These are phyloP conservation scores for Limnephilus auricula DNA, from an alignment of 2,888 invertebrate genomes.

Conservation along the genomic window DNA sequence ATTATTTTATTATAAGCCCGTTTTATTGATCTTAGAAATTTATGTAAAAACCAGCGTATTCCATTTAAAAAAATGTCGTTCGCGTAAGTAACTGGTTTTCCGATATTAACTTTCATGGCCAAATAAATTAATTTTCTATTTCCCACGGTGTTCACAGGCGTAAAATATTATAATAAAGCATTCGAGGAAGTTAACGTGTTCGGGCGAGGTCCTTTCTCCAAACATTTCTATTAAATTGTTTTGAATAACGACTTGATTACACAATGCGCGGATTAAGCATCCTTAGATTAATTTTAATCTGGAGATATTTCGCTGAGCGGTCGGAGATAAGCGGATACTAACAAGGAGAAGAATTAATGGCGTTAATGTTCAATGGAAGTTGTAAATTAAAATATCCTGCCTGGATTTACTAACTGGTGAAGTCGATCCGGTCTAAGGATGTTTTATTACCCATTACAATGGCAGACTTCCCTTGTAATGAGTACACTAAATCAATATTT, in stretches of 20 bases:
- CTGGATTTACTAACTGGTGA: not conserved
- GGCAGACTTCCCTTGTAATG: not conserved
- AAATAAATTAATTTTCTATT: not conserved
- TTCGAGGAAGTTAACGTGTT: no score
- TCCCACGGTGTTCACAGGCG: not conserved
- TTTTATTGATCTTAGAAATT: no score
- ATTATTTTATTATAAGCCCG: no score
- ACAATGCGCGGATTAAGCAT: slow-evolving; percentile 16
- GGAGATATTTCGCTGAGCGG: not conserved
- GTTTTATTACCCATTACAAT: not conserved
- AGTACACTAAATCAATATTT: not conserved
- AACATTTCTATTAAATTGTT: not conserved
- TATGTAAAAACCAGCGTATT: no score
- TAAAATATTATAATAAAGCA: not conserved
- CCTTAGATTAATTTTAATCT: not conserved
- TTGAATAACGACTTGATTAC: slow-evolving; percentile 30
- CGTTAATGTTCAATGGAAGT: not conserved
- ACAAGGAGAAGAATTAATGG: not conserved
- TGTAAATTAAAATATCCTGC: not conserved
- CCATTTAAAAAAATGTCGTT: no score
- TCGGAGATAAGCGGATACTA: not conserved
- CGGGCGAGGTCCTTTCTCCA: not conserved
- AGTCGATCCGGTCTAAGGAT: not conserved
- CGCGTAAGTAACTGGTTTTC: not conserved
- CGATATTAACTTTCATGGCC: not conserved